Base-by-base conservation (phyloP, 2,797 vertebrate genomes). In the Ptychobarbus kaznakovi region DNA sequence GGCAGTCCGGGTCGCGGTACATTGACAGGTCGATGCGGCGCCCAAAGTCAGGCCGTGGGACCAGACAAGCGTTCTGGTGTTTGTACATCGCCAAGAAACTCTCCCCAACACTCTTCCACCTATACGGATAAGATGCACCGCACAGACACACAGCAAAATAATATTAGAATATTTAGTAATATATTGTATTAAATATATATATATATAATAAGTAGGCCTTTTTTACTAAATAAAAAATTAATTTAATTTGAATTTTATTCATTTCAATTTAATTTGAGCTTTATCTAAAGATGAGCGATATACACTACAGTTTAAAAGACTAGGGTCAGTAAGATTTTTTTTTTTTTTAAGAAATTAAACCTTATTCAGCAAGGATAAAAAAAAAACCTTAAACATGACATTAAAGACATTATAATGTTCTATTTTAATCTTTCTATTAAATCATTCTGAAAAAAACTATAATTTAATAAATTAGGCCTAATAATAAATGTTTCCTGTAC, bases 71-170 rank as follows among this genome's bases (percentile, higher is more conserved):
- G 9, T 97, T 98, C 87, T 97, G 96, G 90, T 99, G 96, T 88
- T 92, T 94, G 93, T 99, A 99, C 96, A 97, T 99, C 22, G 97
- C 95, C 84, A 99, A 92, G 66, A 99, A 90, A 87, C 97, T 96
- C 92, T 99, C 98, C 0, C 98, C 98, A 0, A 99, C 92, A 88
- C 96, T 96, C 91, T 96, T 98, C 98, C 98, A 99, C 79, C 98
- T 99, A 91, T 81, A 32, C 63, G 16, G 61, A 6, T 58, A 10
- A n/a, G 9, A 65, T 25, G 22, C 73, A 11, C 40, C 18, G 13
- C 20, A 32, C 9, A 73, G 1, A 81, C 18, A 66, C 6, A 38
- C 8, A 22, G 15, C 7, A 18, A 38, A 25, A 58, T 63, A 38
- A 53, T 35, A 49, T 9, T 16, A 10, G 0, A 40, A 49, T 15